Conservation (phyloP, 2,113 vertebrate species). For the Sarotherodon lohbergeri region DNA sequence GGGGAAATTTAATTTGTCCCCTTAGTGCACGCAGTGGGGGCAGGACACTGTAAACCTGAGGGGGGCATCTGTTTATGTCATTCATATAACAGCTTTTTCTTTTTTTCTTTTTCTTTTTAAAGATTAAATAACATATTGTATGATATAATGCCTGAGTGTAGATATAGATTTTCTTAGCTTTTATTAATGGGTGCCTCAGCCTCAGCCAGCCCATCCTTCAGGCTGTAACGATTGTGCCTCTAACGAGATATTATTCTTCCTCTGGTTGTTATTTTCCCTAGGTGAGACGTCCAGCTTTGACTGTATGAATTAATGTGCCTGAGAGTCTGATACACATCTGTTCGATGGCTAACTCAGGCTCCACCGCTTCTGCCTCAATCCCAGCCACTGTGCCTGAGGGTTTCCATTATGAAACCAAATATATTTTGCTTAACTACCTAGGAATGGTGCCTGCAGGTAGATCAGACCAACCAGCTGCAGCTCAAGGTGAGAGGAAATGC, state of each 20-base stretch:
- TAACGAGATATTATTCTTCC: neutral
- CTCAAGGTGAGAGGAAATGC: slow-evolving; percentile 39
- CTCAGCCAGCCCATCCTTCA: neutral
- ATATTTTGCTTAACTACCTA: slow-evolving; percentile 89
- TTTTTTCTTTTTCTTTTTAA: neutral
- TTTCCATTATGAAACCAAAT: slow-evolving; percentile 93
- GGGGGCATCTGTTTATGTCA: neutral
- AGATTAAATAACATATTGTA: neutral
- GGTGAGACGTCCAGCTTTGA: slow-evolving; percentile 37
- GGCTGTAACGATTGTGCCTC: neutral
- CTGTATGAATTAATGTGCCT: slow-evolving; percentile 54
- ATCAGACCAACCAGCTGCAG: slow-evolving; percentile 35
- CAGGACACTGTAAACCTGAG: neutral
- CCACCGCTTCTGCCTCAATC: slow-evolving; percentile 38
- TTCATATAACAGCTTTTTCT: neutral
- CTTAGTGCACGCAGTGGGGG: neutral
- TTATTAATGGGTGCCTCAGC: neutral
- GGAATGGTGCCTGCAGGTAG: slow-evolving; percentile 74
- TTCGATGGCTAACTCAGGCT: slow-evolving; percentile 68
- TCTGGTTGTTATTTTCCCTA: neutral
- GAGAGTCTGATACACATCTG: slow-evolving; percentile 44
- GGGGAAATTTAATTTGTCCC: neutral
- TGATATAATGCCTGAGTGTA: neutral
- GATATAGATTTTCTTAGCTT: neutral
- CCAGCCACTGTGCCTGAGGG: slow-evolving; percentile 78